phyloP scores from a whole-genome alignment of 2,797 vertebrate species.

The Aselliscus stoliczkanus region DNA sequence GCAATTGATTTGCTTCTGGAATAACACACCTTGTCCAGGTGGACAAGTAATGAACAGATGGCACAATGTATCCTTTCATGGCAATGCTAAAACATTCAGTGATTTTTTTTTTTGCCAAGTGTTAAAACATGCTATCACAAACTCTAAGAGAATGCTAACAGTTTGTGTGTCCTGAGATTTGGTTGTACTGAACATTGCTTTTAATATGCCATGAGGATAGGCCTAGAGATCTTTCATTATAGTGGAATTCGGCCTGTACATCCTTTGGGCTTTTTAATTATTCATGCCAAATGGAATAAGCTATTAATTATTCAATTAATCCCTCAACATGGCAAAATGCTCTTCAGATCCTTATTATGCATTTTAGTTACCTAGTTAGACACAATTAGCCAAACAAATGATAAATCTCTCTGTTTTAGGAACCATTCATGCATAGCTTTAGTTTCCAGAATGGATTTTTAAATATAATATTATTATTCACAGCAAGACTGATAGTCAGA shows the following conservation, averaged over 20 bases:
- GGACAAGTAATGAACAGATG: background rate
- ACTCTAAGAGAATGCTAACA: background rate
- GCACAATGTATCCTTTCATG: background rate
- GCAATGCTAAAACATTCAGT: background rate
- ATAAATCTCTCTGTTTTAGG: background rate
- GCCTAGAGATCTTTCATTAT: background rate
- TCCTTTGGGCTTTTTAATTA: slow-evolving; percentile 61
- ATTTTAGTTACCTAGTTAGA: slow-evolving; percentile 55
- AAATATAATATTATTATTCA: slow-evolving; percentile 33
- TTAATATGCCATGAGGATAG: background rate
- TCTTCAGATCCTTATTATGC: slow-evolving; percentile 41
- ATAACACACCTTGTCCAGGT: background rate
- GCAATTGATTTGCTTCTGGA: background rate
- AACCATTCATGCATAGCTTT: background rate
- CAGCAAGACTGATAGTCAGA: background rate
- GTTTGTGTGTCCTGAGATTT: background rate
- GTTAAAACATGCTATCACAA: background rate
- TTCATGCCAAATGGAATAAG: slow-evolving; percentile 40
- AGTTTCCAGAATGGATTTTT: slow-evolving; percentile 12
- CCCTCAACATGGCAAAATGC: slow-evolving; percentile 25
- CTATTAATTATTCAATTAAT: slow-evolving; percentile 67
- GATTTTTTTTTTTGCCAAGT: background rate
- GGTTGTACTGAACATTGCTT: background rate
- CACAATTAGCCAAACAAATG: slow-evolving; percentile 48
- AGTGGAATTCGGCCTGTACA: slow-evolving; percentile 9